Evolutionary conservation across 2,113 vertebrate species (phyloP).

Genomic region (Platysteira castanea): DNA sequence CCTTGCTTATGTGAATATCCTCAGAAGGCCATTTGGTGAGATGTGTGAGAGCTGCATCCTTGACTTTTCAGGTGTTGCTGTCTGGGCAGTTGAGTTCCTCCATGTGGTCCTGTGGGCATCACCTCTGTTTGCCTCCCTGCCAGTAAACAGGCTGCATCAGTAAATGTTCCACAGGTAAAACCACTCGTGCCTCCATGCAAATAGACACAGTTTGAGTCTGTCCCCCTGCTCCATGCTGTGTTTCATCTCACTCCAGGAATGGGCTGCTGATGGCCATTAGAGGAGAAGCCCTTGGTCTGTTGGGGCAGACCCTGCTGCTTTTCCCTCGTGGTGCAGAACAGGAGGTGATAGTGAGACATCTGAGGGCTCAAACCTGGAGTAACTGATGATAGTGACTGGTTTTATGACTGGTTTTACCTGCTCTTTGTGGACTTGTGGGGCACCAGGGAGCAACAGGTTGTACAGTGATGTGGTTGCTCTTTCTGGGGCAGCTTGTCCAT

Average conservation of each 20-base stretch:
- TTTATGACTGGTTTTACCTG: neutral
- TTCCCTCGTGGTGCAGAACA: neutral
- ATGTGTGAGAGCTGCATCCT: accelerated
- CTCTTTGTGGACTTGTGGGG: neutral
- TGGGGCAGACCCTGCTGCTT: neutral
- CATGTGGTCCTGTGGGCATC: accelerated
- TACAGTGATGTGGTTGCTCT: neutral
- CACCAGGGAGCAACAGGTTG: neutral
- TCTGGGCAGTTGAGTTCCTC: neutral
- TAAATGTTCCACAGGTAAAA: neutral
- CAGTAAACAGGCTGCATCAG: neutral
- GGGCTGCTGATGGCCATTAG: neutral
- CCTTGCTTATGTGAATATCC: neutral
- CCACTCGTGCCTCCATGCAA: neutral
- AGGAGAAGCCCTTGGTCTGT: neutral
- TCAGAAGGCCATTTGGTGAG: neutral
- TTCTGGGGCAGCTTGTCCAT: neutral
- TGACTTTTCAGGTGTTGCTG: neutral
- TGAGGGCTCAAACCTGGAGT: neutral
- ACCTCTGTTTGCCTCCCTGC: neutral
- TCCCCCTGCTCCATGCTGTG: neutral
- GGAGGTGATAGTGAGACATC: accelerated
- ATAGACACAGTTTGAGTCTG: neutral
- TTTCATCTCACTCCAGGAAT: neutral
- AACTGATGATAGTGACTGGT: neutral